Conservation (phyloP, 2,113 vertebrate genomes). For the Amblyornis subalaris region DNA sequence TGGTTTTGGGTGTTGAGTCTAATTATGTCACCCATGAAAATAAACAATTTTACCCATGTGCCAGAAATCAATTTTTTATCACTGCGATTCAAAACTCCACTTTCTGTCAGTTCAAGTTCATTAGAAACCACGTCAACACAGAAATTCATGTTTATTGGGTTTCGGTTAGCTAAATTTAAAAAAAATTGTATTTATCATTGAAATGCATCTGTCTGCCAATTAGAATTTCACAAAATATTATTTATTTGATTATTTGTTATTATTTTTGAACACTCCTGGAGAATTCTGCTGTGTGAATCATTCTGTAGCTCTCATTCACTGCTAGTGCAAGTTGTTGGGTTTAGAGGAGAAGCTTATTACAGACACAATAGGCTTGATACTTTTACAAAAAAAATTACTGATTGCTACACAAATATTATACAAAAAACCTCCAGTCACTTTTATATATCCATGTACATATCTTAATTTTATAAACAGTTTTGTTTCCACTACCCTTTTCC, state of each 20-base stretch:
- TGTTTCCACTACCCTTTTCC: neutral
- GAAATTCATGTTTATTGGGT: constrained; percentile 55
- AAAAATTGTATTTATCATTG: constrained; percentile 6
- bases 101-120: constrained; percentile 62
- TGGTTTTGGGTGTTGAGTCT: constrained; percentile 64
- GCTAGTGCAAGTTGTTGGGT: neutral
- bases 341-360: neutral
- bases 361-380: neutral
- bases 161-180: constrained; percentile 28
- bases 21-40: constrained; percentile 71
- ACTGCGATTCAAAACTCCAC: constrained; percentile 47
- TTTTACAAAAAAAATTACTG: neutral
- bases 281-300: neutral
- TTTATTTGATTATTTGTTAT: neutral
- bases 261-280: neutral
- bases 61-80: constrained; percentile 69
- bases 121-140: constrained; percentile 57
- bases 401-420: neutral
- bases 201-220: neutral
- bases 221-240: neutral
- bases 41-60: constrained; percentile 65
- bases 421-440: neutral
- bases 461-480: neutral
- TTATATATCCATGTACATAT: neutral
- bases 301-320: neutral